Percentiles rank a stretch among this genome's conserved stretches.
Conservation (phyloP, 2,888 invertebrate genomes). For the Patella pellucida region DNA sequence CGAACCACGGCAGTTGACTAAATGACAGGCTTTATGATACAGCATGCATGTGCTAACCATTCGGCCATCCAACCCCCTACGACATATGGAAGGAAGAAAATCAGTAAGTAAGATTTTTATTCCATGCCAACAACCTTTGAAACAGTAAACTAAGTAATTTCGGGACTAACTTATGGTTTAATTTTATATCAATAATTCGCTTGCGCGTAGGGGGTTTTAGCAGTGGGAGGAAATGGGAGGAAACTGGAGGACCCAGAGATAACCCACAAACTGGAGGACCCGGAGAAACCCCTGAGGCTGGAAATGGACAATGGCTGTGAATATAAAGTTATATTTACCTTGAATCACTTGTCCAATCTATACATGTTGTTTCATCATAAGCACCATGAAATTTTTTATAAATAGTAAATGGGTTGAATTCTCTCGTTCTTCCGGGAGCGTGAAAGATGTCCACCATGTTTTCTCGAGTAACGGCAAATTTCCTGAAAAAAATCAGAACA, state of each 20-base stretch:
- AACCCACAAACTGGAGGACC: no score
- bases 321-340: slow-evolving; percentile 72
- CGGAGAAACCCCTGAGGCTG: no score
- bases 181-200: no score
- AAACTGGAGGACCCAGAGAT: no score
- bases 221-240: no score
- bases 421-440: slow-evolving; percentile 85
- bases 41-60: no score
- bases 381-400: slow-evolving; percentile 86
- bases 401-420: slow-evolving; percentile 90
- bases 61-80: no score
- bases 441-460: slow-evolving; percentile 84
- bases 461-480: slow-evolving; percentile 91
- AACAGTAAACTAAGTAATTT: background rate
- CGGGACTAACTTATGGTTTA: no score
- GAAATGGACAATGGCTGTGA: no score
- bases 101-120: background rate
- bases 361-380: slow-evolving; percentile 85
- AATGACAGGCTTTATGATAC: no score
- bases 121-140: background rate
- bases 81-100: background rate
- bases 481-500: slow-evolving; percentile 58
- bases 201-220: no score
- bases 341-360: slow-evolving; percentile 95
- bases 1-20: no score